Evolutionary conservation across 2,888 invertebrate genomes (phyloP).

Genomic region (Helicoverpa assulta): DNA sequence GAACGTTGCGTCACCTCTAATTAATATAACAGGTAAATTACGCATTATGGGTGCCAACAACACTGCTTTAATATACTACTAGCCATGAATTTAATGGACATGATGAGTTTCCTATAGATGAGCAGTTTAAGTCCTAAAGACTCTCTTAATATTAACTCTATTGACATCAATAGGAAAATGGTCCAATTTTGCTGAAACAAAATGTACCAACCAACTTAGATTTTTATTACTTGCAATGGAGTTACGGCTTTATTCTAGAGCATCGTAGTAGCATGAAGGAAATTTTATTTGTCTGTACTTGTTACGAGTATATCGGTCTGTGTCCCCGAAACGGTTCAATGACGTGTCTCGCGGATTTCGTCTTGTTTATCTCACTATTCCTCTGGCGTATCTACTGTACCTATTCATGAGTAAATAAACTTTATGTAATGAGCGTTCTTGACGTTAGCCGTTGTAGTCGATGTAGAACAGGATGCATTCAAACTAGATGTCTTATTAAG

Average conservation of each 20-base stretch:
- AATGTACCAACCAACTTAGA: constrained; percentile 6
- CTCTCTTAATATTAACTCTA: not conserved
- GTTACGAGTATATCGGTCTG: constrained; percentile 61
- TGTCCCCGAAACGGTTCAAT: constrained; percentile 76
- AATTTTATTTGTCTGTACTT: constrained; percentile 63
- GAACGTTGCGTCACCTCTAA: constrained; percentile 75
- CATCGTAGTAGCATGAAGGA: constrained; percentile 52
- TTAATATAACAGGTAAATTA: constrained; percentile 74
- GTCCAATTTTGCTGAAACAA: not conserved
- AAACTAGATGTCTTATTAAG: not conserved
- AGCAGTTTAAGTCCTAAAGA: not conserved
- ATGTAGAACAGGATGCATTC: constrained; percentile 4
- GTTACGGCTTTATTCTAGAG: constrained; percentile 54
- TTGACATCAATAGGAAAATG: not conserved
- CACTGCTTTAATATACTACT: constrained; percentile 18
- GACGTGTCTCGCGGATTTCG: constrained; percentile 67
- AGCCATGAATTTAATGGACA: not conserved
- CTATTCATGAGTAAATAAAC: constrained; percentile 34
- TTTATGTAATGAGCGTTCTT: constrained; percentile 25
- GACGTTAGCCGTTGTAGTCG: constrained; percentile 7
- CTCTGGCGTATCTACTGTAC: constrained; percentile 45
- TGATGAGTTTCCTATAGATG: constrained; percentile 1
- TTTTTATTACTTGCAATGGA: constrained; percentile 17
- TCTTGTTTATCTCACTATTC: constrained; percentile 68
- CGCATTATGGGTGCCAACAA: constrained; percentile 54